Conservation (phyloP, 2,888 invertebrate genomes). For the Trissonchulus sp. region DNA sequence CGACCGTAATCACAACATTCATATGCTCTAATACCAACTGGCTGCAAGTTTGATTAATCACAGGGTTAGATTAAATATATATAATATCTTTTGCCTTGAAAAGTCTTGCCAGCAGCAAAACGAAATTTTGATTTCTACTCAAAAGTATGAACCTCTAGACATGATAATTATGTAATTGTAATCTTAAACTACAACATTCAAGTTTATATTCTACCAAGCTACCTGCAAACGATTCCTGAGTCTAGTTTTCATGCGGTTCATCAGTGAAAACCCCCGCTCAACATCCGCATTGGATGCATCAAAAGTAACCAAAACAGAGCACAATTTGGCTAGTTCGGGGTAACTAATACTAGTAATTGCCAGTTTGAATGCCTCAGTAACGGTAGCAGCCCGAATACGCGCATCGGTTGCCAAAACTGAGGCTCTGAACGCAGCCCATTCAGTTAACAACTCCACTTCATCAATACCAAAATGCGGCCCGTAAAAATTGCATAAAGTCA, state of each 20-base stretch:
- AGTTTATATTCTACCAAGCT: no score
- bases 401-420: not conserved
- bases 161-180: no score
- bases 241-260: constrained; percentile 11
- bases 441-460: not conserved
- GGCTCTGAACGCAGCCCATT: not conserved
- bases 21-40: no score
- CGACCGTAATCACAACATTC: no score
- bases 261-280: not conserved
- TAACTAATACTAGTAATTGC: not conserved
- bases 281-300: constrained; percentile 8
- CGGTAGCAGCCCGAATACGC: not conserved
- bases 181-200: no score
- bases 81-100: no score
- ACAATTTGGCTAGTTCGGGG: constrained; percentile 1
- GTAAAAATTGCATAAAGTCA: not conserved
- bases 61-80: no score
- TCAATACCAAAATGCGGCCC: not conserved
- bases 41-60: not conserved
- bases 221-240: not conserved
- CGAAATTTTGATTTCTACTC: no score
- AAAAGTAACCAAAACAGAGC: constrained; percentile 6
- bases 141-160: no score
- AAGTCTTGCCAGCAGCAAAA: no score
- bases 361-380: not conserved